These are phyloP conservation scores for Sparidentex hasta DNA, from an alignment of 2,797 vertebrate species.

Conservation along the genomic window DNA sequence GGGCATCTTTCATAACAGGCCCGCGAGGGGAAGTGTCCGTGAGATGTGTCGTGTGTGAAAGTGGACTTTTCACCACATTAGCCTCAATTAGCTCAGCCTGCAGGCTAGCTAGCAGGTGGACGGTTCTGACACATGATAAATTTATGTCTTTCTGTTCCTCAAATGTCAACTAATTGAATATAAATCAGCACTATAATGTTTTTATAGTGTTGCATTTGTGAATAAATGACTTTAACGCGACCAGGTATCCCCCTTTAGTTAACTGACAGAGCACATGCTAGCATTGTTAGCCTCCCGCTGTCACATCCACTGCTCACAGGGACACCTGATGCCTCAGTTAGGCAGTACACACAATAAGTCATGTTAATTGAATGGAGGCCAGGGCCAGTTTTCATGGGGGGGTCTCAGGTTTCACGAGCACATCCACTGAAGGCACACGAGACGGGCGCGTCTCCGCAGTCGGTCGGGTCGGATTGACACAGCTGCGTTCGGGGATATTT, in stretches of 20 bases:
- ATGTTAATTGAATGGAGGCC: slow-evolving; percentile 74
- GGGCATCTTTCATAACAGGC: slow-evolving; percentile 47
- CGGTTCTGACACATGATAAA: neutral
- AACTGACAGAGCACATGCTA: slow-evolving; percentile 29
- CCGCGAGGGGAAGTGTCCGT: slow-evolving; percentile 32
- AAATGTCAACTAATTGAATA: slow-evolving; percentile 9
- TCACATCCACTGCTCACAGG: slow-evolving; percentile 37
- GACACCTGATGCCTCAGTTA: slow-evolving; percentile 73
- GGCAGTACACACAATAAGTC: slow-evolving; percentile 60
- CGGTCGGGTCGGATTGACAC: slow-evolving; percentile 40
- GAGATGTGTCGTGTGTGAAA: slow-evolving; percentile 40
- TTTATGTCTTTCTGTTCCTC: neutral
- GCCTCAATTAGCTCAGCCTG: slow-evolving; percentile 49
- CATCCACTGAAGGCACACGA: slow-evolving; percentile 38
- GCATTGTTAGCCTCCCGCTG: slow-evolving; percentile 48
- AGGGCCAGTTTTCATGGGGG: slow-evolving; percentile 57
- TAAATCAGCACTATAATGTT: neutral
- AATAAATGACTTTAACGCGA: too few species aligned
- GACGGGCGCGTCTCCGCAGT: slow-evolving; percentile 13
- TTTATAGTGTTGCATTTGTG: neutral
- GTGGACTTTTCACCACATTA: slow-evolving; percentile 49
- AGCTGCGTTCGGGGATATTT: slow-evolving; percentile 51
- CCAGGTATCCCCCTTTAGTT: neutral
- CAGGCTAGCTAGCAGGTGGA: slow-evolving; percentile 34
- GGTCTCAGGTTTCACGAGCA: slow-evolving; percentile 73